Evolutionary conservation across 1,140 invertebrate species (phyloP).

Genomic region (Bombus balteatus): DNA sequence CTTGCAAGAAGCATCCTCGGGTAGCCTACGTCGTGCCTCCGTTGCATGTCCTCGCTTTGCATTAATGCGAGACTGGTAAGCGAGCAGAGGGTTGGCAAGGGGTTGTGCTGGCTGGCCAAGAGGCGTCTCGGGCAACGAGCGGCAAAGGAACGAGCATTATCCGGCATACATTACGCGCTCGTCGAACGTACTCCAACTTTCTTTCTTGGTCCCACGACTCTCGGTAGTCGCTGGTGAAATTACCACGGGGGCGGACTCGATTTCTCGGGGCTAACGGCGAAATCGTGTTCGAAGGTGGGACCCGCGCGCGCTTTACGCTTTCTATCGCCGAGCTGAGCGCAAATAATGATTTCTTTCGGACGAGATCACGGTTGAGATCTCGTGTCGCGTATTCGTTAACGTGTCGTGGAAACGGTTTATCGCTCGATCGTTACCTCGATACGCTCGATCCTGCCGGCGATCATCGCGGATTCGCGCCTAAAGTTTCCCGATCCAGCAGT

Average conservation of each 20-base stretch:
- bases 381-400: background rate
- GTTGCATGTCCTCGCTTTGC: slow-evolving; percentile 69
- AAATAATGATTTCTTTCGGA: background rate
- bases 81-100: background rate
- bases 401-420: background rate
- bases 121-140: slow-evolving; percentile 8
- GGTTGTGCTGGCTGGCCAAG: slow-evolving; percentile 7
- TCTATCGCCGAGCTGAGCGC: too few species aligned
- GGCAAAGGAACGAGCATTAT: slow-evolving; percentile 30
- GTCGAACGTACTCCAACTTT: background rate
- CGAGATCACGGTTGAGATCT: background rate
- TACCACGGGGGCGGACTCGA: background rate
- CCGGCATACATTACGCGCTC: slow-evolving; percentile 53
- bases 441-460: too few species aligned
- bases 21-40: slow-evolving; percentile 69
- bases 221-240: background rate
- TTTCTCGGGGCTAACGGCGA: background rate
- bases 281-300: background rate
- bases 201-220: background rate
- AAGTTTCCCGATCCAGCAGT: too few species aligned
- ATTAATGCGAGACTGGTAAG: slow-evolving; percentile 62
- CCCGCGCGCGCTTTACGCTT: too few species aligned
- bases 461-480: too few species aligned
- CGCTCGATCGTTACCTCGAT: background rate
- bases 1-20: slow-evolving; percentile 81